Evolutionary conservation across 2,113 vertebrate genomes (phyloP).

Genomic region (Rhinolophus ferrumequinum): DNA sequence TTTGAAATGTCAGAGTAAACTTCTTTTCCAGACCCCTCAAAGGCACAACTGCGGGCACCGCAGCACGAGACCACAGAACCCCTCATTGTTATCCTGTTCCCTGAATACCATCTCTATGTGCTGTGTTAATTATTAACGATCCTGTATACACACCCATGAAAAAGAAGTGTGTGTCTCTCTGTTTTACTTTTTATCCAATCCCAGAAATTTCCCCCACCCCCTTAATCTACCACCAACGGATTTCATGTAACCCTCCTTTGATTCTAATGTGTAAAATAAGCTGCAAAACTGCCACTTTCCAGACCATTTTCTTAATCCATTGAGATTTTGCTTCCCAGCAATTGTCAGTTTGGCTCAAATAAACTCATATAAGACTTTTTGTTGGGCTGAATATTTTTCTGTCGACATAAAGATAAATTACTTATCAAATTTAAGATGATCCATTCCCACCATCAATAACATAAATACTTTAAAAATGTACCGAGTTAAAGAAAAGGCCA

Average conservation of each 20-base stretch:
- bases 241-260: not conserved
- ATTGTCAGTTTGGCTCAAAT: not conserved
- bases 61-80: not conserved
- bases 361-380: not conserved
- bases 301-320: not conserved
- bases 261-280: not conserved
- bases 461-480: slow-evolving; percentile 39
- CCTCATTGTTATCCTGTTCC: not conserved
- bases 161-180: not conserved
- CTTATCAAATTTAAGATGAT: not conserved
- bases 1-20: not conserved
- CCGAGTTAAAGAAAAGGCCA: slow-evolving; percentile 39
- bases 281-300: not conserved
- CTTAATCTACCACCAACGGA: not conserved
- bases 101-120: not conserved
- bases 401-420: not conserved
- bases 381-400: not conserved
- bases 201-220: not conserved
- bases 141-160: too few species aligned
- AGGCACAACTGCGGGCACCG: too few species aligned
- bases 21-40: not conserved
- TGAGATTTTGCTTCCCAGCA: not conserved
- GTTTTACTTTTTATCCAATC: not conserved
- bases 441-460: not conserved
- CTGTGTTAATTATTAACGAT: not conserved